Evolutionary conservation across 2,797 vertebrate species (phyloP), one percentile per base, ranked within the genome.

Genomic region (Hydrophis major): DNA sequence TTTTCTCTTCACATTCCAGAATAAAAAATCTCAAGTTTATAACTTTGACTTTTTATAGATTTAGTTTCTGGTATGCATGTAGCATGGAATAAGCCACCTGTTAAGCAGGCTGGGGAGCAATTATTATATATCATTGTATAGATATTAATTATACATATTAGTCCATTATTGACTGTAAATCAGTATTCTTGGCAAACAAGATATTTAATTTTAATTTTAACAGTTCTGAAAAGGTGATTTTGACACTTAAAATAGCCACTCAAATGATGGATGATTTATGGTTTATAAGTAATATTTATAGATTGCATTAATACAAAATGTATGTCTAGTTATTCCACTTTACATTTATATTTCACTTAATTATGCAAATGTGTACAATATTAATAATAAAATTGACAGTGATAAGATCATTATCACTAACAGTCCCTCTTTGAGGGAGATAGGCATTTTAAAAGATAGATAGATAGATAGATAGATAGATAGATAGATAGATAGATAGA

Each of bases 381-480:
- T 90, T 92, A 87, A 92, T 88, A 89, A 86, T 90, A 56, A 89
- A 86, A 16, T 69, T 56, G 18, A 6, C 66, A 90, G 47, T 50
- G 89, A 93, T 93, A 55, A 22, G 32, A 69, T 69, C 14, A 32
- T 69, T 13, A 69, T n/a, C 2, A n/a, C 28, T 2, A 69, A 69
- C n/a, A 69, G 32, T 69, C 14, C 66, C 66, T 69, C 13, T 32
- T 16, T 32, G 2, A 69, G n/a, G 66, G 66, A 69, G n/a, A 32
- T 69, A 32, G n/a, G 14, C 66, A 69, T 1, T 32, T 69, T 69
- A 69, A 69, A 69, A 69, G 32, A 16, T 32, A 69, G 66, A 66
- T 66, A 32, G 0, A 61, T 25, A 10, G 61, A 13, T 12, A 28
- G 61, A 63, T 2, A 13, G 11, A 63, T 3, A 27, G 60, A 28